Evolutionary conservation across 1,140 invertebrate genomes (phyloP), one percentile per base, ranked within the genome.

Genomic region (Paraescarpia echinospica): DNA sequence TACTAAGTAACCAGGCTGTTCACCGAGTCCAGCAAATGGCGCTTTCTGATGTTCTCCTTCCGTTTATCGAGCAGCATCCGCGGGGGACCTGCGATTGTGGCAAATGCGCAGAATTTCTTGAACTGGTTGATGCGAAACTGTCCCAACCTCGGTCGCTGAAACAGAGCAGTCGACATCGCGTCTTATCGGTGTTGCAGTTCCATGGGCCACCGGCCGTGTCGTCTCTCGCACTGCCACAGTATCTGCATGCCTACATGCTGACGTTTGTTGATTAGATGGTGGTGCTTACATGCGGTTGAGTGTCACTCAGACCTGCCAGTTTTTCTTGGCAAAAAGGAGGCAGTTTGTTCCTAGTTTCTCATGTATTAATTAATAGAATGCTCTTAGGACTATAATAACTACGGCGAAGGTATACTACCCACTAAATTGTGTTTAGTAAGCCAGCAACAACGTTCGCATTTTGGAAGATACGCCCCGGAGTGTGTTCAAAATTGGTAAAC

Each of bases 41-140:
- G 59, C 33, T 92, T 4, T 0, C 33, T n/a, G 33, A 88, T n/a
- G 92, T 89, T 14, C 33, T 92, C 22, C 34, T 34, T 14, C 48
- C 9, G 48, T 33, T 92, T 34, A 5, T 89, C 33, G 33, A n/a
- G 18, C 33, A 88, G 92, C 92, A 92, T 89, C 48, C 33, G 18
- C 92, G 33, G 22, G 92, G 9, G 9, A n/a, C 12, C n/a, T 92
- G 92, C 33, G 22, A n/a, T 2, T 92, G 92, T 34, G 92, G 92
- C 41, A 34, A n/a, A 88, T 92, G 92, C 48, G 48, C 9, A 1
- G 33, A n/a, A 2, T 92, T 89, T 33, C 34, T 88, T 9, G 31
- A 59, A 34, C 33, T 92, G 8, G 12, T 92, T 22, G 34, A 88
- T 59, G 5, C n/a, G 14, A 33, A 92, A 34, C 33, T 88, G 51